Conservation (phyloP, 1,140 invertebrate genomes). For the Holcopasites calliopsidis region DNA sequence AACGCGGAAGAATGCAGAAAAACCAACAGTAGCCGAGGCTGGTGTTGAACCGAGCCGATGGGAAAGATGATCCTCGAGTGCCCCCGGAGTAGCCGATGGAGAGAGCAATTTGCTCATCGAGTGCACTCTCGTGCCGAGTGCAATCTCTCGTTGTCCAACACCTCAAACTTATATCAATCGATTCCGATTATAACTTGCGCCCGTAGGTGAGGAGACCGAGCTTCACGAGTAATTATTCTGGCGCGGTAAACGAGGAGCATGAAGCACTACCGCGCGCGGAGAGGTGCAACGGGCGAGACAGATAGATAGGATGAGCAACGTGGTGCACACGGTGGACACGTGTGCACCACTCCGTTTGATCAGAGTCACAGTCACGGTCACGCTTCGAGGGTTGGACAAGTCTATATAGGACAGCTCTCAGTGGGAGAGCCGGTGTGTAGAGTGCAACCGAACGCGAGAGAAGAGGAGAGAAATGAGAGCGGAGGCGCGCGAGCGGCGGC, state of each 20-base stretch:
- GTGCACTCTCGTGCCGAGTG: neutral
- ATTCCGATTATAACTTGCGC: too few relatives aligned
- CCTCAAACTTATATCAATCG: too few relatives aligned
- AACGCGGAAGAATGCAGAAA: neutral
- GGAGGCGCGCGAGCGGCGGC: constrained; percentile 44
- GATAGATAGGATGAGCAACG: neutral
- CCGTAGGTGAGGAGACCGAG: too few relatives aligned
- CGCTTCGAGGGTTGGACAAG: constrained; percentile 71
- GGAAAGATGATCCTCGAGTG: constrained; percentile 10
- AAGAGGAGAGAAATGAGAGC: constrained; percentile 37
- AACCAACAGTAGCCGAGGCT: neutral
- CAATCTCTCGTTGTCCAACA: neutral
- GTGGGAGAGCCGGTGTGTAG: constrained; percentile 33
- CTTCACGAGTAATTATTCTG: too few relatives aligned
- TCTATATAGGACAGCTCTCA: constrained; percentile 47
- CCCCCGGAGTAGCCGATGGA: constrained; percentile 1
- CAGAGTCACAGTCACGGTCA: constrained; percentile 75
- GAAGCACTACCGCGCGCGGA: neutral
- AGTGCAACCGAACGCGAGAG: constrained; percentile 23
- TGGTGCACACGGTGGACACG: constrained; percentile 57
- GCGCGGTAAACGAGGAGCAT: constrained; percentile 18
- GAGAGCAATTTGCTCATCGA: constrained; percentile 11
- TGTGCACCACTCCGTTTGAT: constrained; percentile 53
- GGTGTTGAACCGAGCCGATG: neutral
- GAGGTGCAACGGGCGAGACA: neutral